Percentiles rank a stretch among this genome's conserved stretches.
These are phyloP conservation scores for Lichenostomus cassidix DNA, from an alignment of 2,113 vertebrate species.

Conservation along the genomic window DNA sequence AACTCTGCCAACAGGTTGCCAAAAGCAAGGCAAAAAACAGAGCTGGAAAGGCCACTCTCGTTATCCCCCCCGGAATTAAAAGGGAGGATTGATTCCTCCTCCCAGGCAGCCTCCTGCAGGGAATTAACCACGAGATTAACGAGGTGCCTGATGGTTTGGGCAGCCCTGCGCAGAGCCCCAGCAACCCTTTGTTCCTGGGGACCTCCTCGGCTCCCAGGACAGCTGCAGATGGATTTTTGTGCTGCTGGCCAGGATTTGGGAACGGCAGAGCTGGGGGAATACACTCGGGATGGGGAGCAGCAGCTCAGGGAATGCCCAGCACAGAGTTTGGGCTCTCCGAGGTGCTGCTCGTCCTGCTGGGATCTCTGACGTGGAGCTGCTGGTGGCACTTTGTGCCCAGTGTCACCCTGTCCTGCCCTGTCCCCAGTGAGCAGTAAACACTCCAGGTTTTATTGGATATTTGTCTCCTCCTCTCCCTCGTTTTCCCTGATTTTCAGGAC, in stretches of 20 bases:
- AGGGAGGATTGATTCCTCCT: background rate
- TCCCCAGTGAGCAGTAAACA: accelerated
- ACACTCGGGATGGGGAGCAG: background rate
- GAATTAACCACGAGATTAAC: slow-evolving; percentile 36
- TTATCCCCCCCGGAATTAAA: background rate
- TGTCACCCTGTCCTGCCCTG: accelerated
- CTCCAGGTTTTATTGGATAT: background rate
- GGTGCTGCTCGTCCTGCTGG: background rate
- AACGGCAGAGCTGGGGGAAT: background rate
- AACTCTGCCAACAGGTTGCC: background rate
- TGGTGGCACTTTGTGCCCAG: background rate
- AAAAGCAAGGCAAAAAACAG: background rate
- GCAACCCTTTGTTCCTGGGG: background rate
- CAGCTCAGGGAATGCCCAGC: background rate
- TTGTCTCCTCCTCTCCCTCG: background rate
- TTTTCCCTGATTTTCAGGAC: background rate
- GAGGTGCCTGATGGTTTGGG: slow-evolving; percentile 25
- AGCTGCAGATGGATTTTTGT: background rate
- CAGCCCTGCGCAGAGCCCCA: slow-evolving; percentile 1
- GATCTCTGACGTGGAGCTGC: background rate
- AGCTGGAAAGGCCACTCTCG: background rate
- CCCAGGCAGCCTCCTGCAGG: background rate
- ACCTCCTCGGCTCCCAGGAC: background rate
- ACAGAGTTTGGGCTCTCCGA: background rate
- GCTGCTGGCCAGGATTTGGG: background rate